A percentile compares a stretch with the other conserved stretches of the same genome.
Evolutionary conservation across 92 coral and sea anemone genomes (phyloP).

Genomic region (Chrysogorgia sp.): DNA sequence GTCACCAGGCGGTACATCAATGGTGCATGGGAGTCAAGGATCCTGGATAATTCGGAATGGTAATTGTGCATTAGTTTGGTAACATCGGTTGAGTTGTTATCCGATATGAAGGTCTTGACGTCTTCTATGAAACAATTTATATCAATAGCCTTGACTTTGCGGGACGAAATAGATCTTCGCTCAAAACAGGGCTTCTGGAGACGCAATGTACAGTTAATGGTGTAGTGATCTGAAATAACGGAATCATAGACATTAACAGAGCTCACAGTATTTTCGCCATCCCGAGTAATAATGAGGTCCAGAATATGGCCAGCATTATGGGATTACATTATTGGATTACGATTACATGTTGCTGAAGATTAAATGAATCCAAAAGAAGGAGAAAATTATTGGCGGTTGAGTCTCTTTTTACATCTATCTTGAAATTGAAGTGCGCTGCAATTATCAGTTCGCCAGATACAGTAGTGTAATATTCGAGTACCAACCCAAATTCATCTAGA

Average conservation of each 20-base stretch:
- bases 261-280: not conserved
- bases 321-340: not conserved
- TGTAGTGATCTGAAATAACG: constrained; percentile 2
- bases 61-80: too few species aligned
- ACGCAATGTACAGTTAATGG: not conserved
- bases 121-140: not conserved
- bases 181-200: too few species aligned
- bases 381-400: not conserved
- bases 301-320: constrained; percentile 2
- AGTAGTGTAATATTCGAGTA: not conserved
- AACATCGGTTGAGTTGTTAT: too few species aligned
- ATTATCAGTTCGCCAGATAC: not conserved
- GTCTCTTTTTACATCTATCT: not conserved
- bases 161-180: too few species aligned
- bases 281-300: not conserved
- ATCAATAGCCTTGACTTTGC: too few species aligned
- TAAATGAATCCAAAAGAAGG: not conserved
- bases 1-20: too few species aligned
- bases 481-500: not conserved
- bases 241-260: not conserved
- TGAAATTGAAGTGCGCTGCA: constrained; percentile 1
- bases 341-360: not conserved
- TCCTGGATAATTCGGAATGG: too few species aligned
- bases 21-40: too few species aligned
- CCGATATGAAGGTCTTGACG: not conserved